Percentiles rank a stretch among this genome's conserved stretches.
phyloP scores from a whole-genome alignment of 2,888 invertebrate species.

The Cecidostiba fungosa region DNA sequence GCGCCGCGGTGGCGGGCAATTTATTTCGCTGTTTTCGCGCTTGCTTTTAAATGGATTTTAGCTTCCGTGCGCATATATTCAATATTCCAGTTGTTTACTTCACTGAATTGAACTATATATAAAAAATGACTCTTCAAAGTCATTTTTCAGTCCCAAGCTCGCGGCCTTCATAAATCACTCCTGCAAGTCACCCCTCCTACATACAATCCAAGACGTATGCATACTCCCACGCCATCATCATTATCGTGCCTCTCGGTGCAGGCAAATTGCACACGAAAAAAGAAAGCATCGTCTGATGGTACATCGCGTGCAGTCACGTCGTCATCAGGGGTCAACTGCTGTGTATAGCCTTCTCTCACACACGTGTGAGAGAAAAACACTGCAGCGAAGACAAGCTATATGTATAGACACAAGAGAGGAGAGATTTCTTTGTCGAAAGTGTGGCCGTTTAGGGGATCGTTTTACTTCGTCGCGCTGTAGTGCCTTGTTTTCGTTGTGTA shows the following conservation, averaged over 20 bases:
- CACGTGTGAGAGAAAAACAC: neutral
- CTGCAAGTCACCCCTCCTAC: neutral
- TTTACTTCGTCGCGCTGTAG: conserved; percentile 6
- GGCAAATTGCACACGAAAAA: neutral
- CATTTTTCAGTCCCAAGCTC: neutral
- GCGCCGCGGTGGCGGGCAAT: neutral
- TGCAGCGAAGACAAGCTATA: neutral
- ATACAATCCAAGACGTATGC: neutral
- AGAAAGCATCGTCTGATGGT: conserved; percentile 21
- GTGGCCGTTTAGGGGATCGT: conserved; percentile 14
- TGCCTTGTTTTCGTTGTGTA: conserved; percentile 61
- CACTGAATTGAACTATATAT: neutral
- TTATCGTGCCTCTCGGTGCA: neutral
- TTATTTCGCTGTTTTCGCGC: conserved; percentile 5
- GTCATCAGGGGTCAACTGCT: neutral
- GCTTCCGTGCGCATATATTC: neutral
- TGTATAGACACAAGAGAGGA: conserved; percentile 37
- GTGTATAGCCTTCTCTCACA: neutral
- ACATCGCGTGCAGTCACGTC: conserved; percentile 16
- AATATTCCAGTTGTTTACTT: neutral
- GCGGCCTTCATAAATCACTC: neutral
- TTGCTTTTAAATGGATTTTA: neutral
- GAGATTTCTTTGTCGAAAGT: conserved; percentile 12
- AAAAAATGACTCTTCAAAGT: neutral
- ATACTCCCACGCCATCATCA: conserved; percentile 25